Evolutionary conservation across 2,113 vertebrate species (phyloP).

Genomic region (Columbina picui): DNA sequence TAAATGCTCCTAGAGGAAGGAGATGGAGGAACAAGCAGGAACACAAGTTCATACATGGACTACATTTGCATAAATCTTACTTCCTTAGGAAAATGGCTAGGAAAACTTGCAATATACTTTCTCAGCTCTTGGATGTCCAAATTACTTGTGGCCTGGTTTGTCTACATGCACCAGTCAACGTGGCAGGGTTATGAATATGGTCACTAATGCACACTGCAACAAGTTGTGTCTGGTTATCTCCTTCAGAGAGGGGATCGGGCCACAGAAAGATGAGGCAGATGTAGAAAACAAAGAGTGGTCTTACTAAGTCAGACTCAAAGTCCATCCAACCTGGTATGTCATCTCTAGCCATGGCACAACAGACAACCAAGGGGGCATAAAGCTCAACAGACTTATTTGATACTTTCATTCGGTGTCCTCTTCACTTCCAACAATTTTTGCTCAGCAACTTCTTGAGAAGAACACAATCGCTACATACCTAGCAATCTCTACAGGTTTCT

Average conservation of each 20-base stretch:
- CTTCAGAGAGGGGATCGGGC: not conserved
- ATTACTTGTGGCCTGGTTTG: not conserved
- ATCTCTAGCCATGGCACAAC: not conserved
- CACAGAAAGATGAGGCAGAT: not conserved
- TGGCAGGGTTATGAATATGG: not conserved
- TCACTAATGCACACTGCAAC: not conserved
- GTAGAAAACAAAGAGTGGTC: not conserved
- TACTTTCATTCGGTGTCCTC: not conserved
- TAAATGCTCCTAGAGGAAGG: not conserved
- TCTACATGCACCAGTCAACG: not conserved
- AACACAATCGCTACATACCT: not conserved
- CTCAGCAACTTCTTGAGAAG: not conserved
- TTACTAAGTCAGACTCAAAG: not conserved
- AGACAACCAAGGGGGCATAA: not conserved
- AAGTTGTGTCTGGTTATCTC: not conserved
- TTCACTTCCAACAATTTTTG: not conserved
- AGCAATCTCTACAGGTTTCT: not conserved
- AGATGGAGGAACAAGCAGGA: not conserved
- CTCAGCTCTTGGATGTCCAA: not conserved
- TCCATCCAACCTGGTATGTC: not conserved
- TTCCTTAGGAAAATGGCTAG: not conserved
- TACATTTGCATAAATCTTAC: not conserved
- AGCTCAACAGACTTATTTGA: not conserved
- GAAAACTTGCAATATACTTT: not conserved
- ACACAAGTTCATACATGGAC: not conserved